Conservation (phyloP, 2,113 vertebrate species). For the Rutilus rutilus region DNA sequence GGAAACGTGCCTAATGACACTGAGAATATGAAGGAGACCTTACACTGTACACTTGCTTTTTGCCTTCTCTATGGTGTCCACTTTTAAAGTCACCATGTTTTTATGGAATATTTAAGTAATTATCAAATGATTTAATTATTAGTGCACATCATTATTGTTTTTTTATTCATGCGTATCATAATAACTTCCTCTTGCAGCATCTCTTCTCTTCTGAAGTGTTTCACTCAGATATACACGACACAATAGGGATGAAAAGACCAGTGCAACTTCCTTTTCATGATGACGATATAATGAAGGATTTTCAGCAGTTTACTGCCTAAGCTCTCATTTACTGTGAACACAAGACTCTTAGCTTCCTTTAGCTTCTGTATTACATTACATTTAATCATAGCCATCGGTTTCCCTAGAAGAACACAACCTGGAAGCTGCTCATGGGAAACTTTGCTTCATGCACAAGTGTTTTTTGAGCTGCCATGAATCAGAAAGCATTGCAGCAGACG, state of each 20-base stretch:
- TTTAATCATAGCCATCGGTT: background rate
- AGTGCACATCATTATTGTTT: too few relatives aligned
- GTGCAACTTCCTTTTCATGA: background rate
- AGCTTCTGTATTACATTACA: background rate
- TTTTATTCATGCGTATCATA: too few relatives aligned
- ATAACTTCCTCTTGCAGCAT: too few relatives aligned
- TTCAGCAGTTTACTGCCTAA: background rate
- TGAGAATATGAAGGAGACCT: background rate
- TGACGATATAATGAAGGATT: background rate
- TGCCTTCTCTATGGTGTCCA: background rate
- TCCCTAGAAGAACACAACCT: background rate
- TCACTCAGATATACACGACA: background rate
- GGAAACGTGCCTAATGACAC: too few relatives aligned
- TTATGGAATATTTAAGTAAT: too few relatives aligned
- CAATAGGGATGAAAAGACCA: background rate
- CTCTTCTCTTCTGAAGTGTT: too few relatives aligned
- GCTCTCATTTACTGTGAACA: background rate
- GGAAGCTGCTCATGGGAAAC: background rate
- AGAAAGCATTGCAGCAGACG: background rate
- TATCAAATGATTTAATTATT: too few relatives aligned
- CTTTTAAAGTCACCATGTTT: too few relatives aligned
- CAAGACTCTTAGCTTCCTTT: background rate
- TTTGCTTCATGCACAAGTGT: too few relatives aligned
- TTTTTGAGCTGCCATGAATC: background rate
- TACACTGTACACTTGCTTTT: background rate